These are phyloP conservation scores for Hesperia comma DNA, from an alignment of 2,888 invertebrate species.

Conservation along the genomic window DNA sequence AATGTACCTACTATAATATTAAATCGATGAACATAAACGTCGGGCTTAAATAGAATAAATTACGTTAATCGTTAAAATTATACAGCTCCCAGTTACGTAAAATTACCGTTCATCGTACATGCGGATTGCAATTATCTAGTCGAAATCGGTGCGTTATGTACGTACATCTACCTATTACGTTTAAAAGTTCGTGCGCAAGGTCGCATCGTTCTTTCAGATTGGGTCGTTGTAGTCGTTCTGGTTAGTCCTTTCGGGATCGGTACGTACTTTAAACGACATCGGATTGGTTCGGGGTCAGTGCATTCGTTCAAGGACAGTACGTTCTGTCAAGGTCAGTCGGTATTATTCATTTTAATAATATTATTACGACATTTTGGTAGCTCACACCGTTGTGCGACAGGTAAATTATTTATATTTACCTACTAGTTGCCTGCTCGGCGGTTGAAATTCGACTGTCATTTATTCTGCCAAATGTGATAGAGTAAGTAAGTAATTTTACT, in stretches of 20 bases:
- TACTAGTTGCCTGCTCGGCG: too few species aligned
- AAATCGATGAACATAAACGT: neutral
- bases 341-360: too few species aligned
- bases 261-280: too few species aligned
- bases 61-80: slow-evolving; percentile 5
- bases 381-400: too few species aligned
- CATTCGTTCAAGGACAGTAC: neutral
- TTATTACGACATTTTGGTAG: too few species aligned
- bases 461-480: too few species aligned
- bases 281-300: too few species aligned
- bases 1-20: neutral
- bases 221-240: too few species aligned
- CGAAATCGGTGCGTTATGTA: neutral
- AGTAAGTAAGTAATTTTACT: too few species aligned
- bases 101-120: neutral
- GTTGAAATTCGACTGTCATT: too few species aligned
- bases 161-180: neutral
- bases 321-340: neutral
- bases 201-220: neutral
- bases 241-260: too few species aligned
- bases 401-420: too few species aligned
- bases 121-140: slow-evolving; percentile 9
- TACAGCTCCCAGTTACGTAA: neutral
- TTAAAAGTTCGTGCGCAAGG: neutral
- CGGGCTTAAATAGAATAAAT: neutral